Evolutionary conservation across 2,797 vertebrate species (phyloP).

Genomic region (Hafferia zeledoni): DNA sequence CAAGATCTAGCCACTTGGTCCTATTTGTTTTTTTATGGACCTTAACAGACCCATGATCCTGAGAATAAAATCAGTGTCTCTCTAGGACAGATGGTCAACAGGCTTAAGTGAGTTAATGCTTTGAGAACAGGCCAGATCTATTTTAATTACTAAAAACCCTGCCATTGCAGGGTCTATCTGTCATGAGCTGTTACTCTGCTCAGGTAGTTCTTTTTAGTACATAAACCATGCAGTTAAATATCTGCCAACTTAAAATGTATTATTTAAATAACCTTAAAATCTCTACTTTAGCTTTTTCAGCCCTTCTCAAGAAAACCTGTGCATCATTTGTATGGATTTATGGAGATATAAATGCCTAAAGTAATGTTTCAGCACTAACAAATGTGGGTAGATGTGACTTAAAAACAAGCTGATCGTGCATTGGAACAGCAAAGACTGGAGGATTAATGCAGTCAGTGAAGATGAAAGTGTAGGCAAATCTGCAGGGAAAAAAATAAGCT

Average conservation of each 20-base stretch:
- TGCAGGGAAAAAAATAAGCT: conserved; percentile 13
- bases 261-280: conserved; percentile 67
- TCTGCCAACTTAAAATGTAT: conserved; percentile 63
- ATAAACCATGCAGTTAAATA: conserved; percentile 51
- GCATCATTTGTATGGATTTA: conserved; percentile 70
- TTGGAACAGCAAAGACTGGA: conserved; percentile 69
- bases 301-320: conserved; percentile 49
- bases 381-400: conserved; percentile 68
- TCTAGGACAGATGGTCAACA: conserved; percentile 63
- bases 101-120: conserved; percentile 39
- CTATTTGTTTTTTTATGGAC: background rate
- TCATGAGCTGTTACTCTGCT: conserved; percentile 39
- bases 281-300: conserved; percentile 31
- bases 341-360: conserved; percentile 63
- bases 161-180: conserved; percentile 23
- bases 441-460: conserved; percentile 74
- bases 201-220: conserved; percentile 47
- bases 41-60: background rate
- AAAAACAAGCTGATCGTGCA: conserved; percentile 73
- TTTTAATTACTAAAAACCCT: conserved; percentile 69
- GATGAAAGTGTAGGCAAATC: conserved; percentile 73
- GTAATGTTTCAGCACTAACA: conserved; percentile 73
- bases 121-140: conserved; percentile 53
- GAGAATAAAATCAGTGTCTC: conserved; percentile 53
- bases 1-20: background rate